A percentile compares a stretch with the other conserved stretches of the same genome.
phyloP scores from a whole-genome alignment of 2,888 invertebrate species.

The Iphiclides podalirius region DNA sequence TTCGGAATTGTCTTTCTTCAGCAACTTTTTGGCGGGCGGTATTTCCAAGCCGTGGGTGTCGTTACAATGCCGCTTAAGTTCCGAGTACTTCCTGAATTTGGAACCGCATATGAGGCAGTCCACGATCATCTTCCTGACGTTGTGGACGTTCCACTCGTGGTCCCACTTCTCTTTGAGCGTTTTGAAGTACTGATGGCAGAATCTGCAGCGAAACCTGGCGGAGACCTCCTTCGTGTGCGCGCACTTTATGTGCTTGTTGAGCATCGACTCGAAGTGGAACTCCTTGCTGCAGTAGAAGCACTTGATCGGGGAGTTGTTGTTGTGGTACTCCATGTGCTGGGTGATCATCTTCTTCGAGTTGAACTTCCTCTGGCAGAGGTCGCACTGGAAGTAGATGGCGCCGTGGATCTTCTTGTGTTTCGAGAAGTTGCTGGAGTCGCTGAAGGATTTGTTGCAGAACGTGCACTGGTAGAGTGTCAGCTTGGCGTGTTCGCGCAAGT shows the following conservation, averaged over 20 bases:
- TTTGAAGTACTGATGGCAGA: constrained; percentile 52
- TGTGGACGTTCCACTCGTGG: constrained; percentile 68
- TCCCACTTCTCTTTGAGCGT: constrained; percentile 71
- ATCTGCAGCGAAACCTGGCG: constrained; percentile 51
- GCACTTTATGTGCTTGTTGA: constrained; percentile 64
- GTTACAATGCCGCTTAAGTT: constrained; percentile 58
- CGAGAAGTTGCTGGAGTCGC: constrained; percentile 74
- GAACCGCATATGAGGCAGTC: constrained; percentile 62
- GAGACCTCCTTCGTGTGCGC: constrained; percentile 46
- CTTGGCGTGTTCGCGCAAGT: constrained; percentile 70
- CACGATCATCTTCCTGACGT: constrained; percentile 61
- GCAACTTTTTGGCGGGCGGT: constrained; percentile 51
- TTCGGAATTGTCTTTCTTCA: constrained; percentile 31
- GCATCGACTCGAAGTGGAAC: constrained; percentile 66
- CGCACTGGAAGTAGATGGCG: constrained; percentile 59
- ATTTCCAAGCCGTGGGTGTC: constrained; percentile 48
- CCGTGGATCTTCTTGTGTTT: constrained; percentile 76
- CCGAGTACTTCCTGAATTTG: constrained; percentile 66
- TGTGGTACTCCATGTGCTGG: constrained; percentile 69
- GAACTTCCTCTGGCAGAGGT: constrained; percentile 68
- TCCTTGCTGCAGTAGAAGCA: constrained; percentile 55
- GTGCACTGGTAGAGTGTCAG: constrained; percentile 70
- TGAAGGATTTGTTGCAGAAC: constrained; percentile 71
- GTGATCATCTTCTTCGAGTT: constrained; percentile 71
- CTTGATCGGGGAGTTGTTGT: constrained; percentile 48